phyloP scores from a whole-genome alignment of 92 coral and sea anemone species.

The Muricea muricata region DNA sequence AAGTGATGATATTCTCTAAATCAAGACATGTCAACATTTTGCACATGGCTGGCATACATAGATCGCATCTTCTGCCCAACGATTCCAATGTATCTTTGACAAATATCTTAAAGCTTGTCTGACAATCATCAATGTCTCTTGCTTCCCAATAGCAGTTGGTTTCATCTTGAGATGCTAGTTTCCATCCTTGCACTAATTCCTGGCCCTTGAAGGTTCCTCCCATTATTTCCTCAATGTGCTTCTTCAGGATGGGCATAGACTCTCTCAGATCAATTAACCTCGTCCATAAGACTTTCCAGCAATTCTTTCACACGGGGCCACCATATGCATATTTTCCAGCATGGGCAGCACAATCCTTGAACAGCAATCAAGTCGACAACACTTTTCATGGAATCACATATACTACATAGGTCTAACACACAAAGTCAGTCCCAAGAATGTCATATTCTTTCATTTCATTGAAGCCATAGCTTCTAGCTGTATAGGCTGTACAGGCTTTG shows the following conservation, averaged over 20 bases:
- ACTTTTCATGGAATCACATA: constrained; percentile 14
- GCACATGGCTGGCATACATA: not conserved
- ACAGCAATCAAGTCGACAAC: constrained; percentile 11
- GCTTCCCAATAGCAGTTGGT: not conserved
- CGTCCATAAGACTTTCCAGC: not conserved
- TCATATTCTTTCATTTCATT: constrained; percentile 27
- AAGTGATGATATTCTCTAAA: not conserved
- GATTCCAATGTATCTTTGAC: not conserved
- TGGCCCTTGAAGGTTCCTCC: not conserved
- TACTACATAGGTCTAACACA: constrained; percentile 4
- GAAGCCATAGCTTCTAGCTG: constrained; percentile 8
- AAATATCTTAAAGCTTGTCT: not conserved
- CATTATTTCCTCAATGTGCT: not conserved
- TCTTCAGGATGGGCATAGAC: not conserved
- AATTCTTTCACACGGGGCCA: not conserved
- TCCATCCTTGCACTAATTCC: not conserved
- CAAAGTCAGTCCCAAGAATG: constrained; percentile 20
- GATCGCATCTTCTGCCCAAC: not conserved
- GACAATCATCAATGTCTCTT: not conserved
- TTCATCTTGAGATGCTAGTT: not conserved
- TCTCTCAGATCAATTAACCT: not conserved
- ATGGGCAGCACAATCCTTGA: constrained; percentile 14
- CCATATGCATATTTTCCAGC: constrained; percentile 7
- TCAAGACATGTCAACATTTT: not conserved
- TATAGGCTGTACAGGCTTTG: not conserved